These are phyloP conservation scores for Babyrousa celebensis DNA, from an alignment of 2,797 vertebrate species.

Conservation along the genomic window DNA sequence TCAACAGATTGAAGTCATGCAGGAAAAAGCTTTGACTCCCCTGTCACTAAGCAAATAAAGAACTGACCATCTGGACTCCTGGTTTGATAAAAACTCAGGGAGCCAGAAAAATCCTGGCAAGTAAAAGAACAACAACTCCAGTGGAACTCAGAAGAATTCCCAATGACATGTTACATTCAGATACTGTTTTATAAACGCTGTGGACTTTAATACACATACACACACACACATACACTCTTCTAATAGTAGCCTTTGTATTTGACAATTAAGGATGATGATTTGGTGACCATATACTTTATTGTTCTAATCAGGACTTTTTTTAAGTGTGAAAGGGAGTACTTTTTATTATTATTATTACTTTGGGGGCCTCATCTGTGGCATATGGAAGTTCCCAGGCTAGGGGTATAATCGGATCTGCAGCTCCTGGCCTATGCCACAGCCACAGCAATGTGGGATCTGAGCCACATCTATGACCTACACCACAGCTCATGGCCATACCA, in stretches of 20 bases:
- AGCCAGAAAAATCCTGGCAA: conserved; percentile 80
- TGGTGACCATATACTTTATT: neutral
- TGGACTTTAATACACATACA: neutral
- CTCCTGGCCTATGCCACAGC: too few relatives aligned
- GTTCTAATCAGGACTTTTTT: neutral
- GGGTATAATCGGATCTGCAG: too few relatives aligned
- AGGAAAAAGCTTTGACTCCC: conserved; percentile 76
- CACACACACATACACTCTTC: neutral
- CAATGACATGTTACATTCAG: conserved; percentile 56
- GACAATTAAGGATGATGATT: neutral
- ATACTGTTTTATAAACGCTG: conserved; percentile 72
- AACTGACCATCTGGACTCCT: conserved; percentile 82
- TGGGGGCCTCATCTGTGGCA: too few relatives aligned
- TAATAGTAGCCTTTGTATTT: neutral
- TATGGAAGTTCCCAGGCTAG: too few relatives aligned
- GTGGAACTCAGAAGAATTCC: conserved; percentile 65
- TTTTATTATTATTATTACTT: too few relatives aligned
- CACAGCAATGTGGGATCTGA: too few relatives aligned
- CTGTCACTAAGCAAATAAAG: conserved; percentile 71
- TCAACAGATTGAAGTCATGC: conserved; percentile 57
- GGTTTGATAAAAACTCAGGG: conserved; percentile 73
- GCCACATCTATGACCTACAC: too few relatives aligned
- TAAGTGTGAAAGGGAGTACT: neutral
- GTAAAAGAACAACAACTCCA: conserved; percentile 49
- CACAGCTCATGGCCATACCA: too few relatives aligned